Evolutionary conservation across 1,140 invertebrate species (phyloP).

Genomic region (Sitophilus oryzae): DNA sequence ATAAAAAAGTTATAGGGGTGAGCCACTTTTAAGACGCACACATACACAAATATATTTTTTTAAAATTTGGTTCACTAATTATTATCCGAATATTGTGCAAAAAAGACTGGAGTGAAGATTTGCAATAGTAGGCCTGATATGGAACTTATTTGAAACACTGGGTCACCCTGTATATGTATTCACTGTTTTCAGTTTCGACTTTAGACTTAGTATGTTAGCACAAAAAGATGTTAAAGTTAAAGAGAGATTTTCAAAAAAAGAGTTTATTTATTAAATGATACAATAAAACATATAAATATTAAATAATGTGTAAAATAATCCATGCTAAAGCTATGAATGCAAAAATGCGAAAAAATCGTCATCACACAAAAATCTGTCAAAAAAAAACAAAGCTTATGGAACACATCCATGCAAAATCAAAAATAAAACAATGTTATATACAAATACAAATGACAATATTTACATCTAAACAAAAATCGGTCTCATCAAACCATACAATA

Average conservation of each 20-base stretch:
- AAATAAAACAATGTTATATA: constrained; percentile 1
- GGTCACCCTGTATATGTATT: too few species aligned
- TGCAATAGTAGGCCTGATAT: too few species aligned
- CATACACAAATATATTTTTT: too few species aligned
- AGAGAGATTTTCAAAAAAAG: constrained; percentile 10
- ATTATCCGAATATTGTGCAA: too few species aligned
- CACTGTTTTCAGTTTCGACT: neutral
- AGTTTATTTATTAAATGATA: constrained; percentile 10
- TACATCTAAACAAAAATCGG: neutral
- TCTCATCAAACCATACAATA: neutral
- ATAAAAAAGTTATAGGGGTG: too few species aligned
- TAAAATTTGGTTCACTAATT: too few species aligned
- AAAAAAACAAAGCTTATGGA: neutral
- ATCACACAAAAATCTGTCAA: neutral
- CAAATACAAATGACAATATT: neutral
- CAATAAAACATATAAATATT: constrained; percentile 8
- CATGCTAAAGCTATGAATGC: neutral
- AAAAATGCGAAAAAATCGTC: neutral
- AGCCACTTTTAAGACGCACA: too few species aligned
- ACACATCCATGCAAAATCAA: constrained; percentile 4
- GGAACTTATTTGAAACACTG: too few species aligned
- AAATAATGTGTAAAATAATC: neutral
- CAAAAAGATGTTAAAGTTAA: constrained; percentile 20
- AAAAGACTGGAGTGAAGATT: too few species aligned
- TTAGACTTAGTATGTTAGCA: constrained; percentile 14